Base-by-base conservation (phyloP, 2,888 invertebrate species). In the Orchesellides sinensis region DNA sequence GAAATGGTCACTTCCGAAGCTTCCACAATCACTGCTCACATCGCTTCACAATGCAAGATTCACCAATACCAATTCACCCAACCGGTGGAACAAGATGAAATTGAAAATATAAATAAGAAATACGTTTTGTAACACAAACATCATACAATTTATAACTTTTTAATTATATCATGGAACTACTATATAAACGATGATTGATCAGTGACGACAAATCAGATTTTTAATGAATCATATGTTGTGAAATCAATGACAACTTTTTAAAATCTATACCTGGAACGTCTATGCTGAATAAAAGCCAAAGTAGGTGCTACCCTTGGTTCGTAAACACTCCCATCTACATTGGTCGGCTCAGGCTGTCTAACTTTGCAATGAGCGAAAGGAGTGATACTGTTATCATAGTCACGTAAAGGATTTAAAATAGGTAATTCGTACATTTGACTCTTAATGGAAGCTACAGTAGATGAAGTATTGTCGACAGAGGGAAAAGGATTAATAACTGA, bases 1-100 rank as follows among this genome's bases (percentile, higher is more conserved):
- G 69, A 65, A 83, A 25, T 65, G 69, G 52, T 86, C 86, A 73
- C 86, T 86, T 73, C 84, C 81, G 47, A 69, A 74, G 73, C 84
- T 86, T 47, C 84, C 83, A 66, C 80, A 81, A 66, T 83, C 83
- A 75, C 84, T 84, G 84, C 84, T 84, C 54, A 70, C 83, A 69
- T 84, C 84, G 79, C 84, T 84, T 77, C 45, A 63, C 21, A 35
- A 23, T 21, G 21, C 45, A 65, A 8, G 29, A 49, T 54, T n/a
- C n/a, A n/a, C n/a, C n/a, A n/a, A 47, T 47, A 52, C 12, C 17
- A 17, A 52, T 10, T 17, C 52, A 52, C 52, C n/a, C 21, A 19
- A 32, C 21, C 10, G 6, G 17, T 54, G 8, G 5, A 14, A 54
- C 14, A 23, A 54, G 23, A 49, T 49, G 49, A n/a, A 19, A 21